Percentiles rank a stretch among this genome's conserved stretches.
Evolutionary conservation across 2,888 invertebrate genomes (phyloP).

Genomic region (Acanthopleura granulata): DNA sequence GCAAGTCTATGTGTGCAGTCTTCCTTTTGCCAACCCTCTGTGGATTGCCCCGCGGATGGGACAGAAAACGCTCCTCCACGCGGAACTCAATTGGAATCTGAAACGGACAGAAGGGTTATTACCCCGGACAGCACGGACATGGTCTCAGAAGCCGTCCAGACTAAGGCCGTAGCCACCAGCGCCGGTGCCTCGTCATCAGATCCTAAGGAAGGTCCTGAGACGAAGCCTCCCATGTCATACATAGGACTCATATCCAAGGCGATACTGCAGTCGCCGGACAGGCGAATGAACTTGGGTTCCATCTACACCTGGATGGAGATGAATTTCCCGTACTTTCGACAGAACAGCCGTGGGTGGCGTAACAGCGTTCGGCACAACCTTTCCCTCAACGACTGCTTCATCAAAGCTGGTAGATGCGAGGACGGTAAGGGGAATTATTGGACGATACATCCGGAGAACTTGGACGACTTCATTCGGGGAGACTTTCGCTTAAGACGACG

Average conservation of each 20-base stretch:
- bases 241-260: constrained; percentile 48
- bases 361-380: constrained; percentile 45
- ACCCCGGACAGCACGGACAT: constrained; percentile 12
- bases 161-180: neutral
- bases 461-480: constrained; percentile 30
- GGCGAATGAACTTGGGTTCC: constrained; percentile 39
- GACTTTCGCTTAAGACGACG: constrained; percentile 30
- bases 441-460: constrained; percentile 34
- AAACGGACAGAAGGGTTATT: neutral
- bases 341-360: constrained; percentile 41
- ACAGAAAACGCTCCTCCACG: neutral
- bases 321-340: constrained; percentile 39
- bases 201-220: neutral
- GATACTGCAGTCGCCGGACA: constrained; percentile 37
- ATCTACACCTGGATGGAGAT: constrained; percentile 43
- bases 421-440: constrained; percentile 35
- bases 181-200: neutral
- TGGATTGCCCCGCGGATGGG: too few species aligned
- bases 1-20: too few species aligned
- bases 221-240: constrained; percentile 39
- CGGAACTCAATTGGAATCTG: neutral
- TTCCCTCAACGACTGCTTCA: constrained; percentile 41
- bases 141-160: neutral
- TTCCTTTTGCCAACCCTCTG: too few species aligned
- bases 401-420: constrained; percentile 27